phyloP scores from a whole-genome alignment of 2,888 invertebrate species.

The Panzeria rudis region DNA sequence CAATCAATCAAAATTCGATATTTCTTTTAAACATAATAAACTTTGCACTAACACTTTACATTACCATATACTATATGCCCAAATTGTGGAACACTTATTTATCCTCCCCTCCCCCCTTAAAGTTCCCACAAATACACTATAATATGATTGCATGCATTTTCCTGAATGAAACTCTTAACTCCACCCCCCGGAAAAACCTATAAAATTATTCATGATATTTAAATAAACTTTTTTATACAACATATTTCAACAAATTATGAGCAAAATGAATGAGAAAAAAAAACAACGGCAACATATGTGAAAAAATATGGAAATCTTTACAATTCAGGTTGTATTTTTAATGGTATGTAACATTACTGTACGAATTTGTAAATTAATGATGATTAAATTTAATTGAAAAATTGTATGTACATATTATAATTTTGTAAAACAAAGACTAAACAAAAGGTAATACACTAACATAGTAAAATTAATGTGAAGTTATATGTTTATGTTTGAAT shows the following conservation, averaged over 20 bases:
- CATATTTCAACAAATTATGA: slow-evolving; percentile 24
- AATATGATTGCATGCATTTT: slow-evolving; percentile 59
- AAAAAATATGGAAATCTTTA: slow-evolving; percentile 43
- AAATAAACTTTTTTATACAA: slow-evolving; percentile 63
- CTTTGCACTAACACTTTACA: slow-evolving; percentile 44
- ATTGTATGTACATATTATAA: neutral
- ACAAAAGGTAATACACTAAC: neutral
- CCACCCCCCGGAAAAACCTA: slow-evolving; percentile 8
- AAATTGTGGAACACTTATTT: slow-evolving; percentile 5
- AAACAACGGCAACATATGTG: slow-evolving; percentile 36
- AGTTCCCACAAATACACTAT: neutral
- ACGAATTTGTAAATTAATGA: slow-evolving; percentile 30
- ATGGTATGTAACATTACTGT: slow-evolving; percentile 37
- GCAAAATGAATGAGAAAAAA: neutral
- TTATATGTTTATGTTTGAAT: neutral
- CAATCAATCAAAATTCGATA: slow-evolving; percentile 82
- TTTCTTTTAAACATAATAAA: slow-evolving; percentile 54
- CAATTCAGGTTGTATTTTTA: slow-evolving; percentile 69
- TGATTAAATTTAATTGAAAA: neutral
- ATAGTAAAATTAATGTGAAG: neutral
- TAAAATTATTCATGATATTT: slow-evolving; percentile 21
- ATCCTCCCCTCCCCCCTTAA: too few relatives aligned
- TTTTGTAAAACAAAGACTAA: neutral
- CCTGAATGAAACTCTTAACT: slow-evolving; percentile 58
- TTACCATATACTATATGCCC: neutral